Evolutionary conservation across 2,113 vertebrate species (phyloP).

Genomic region (Mugil cephalus): DNA sequence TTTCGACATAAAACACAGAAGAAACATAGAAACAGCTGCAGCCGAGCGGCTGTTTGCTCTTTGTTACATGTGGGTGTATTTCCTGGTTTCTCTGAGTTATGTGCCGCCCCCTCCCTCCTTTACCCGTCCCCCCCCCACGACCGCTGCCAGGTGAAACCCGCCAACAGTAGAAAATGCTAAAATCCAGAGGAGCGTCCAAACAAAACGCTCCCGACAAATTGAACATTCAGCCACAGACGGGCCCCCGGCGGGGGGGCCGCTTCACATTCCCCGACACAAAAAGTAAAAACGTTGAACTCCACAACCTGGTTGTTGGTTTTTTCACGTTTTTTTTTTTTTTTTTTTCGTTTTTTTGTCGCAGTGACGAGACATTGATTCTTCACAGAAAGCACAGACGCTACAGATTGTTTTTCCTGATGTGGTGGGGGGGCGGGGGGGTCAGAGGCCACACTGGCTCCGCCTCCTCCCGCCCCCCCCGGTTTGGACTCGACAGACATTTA

Average conservation of each 20-base stretch:
- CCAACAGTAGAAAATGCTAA: slow-evolving; percentile 70
- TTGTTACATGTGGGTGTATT: slow-evolving; percentile 96
- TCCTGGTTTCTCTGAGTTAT: slow-evolving; percentile 88
- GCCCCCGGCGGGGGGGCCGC: slow-evolving; percentile 9
- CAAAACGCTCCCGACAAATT: slow-evolving; percentile 59
- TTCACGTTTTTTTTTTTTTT: background rate
- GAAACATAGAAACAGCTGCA: slow-evolving; percentile 98
- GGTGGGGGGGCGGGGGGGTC: slow-evolving; percentile 33
- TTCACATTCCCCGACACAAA: slow-evolving; percentile 43
- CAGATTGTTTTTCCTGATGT: slow-evolving; percentile 79
- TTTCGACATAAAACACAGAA: slow-evolving; percentile 97
- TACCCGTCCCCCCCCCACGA: background rate
- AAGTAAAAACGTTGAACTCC: slow-evolving; percentile 44
- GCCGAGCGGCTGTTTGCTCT: slow-evolving; percentile 90
- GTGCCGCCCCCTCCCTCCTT: slow-evolving; percentile 4
- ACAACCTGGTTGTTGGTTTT: slow-evolving; percentile 69
- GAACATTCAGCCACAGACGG: slow-evolving; percentile 52
- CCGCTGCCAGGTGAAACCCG: slow-evolving; percentile 29
- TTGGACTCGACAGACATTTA: slow-evolving; percentile 74
- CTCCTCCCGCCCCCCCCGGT: slow-evolving; percentile 24
- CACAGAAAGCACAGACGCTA: slow-evolving; percentile 80
- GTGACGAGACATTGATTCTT: slow-evolving; percentile 76
- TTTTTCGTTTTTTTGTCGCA: slow-evolving; percentile 26
- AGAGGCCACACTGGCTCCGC: slow-evolving; percentile 60
- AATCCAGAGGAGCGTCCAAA: slow-evolving; percentile 57